Evolutionary conservation across 2,797 vertebrate genomes (phyloP).

Genomic region (Dryobates pubescens): DNA sequence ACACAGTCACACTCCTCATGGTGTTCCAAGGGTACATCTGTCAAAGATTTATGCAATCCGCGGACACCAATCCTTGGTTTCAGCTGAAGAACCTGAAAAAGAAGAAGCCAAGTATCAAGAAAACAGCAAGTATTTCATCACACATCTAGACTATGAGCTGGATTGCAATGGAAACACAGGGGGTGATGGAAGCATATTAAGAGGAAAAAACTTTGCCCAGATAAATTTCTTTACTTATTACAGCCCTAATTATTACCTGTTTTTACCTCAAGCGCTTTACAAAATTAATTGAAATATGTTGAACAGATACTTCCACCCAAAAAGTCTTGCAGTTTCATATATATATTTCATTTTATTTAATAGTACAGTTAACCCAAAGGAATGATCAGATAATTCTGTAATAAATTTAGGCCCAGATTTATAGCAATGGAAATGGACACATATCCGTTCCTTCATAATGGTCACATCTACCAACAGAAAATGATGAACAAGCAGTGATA

Average conservation of each 20-base stretch:
- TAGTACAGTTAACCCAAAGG: neutral
- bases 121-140: neutral
- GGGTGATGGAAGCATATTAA: neutral
- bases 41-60: conserved; percentile 92
- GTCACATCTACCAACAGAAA: neutral
- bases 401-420: neutral
- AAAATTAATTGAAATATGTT: conserved; percentile 21
- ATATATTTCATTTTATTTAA: neutral
- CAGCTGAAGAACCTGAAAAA: conserved; percentile 90
- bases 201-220: conserved; percentile 6
- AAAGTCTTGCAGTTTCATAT: conserved; percentile 23
- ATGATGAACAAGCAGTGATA: neutral
- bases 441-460: neutral
- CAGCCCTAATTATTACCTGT: conserved; percentile 1
- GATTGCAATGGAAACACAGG: neutral
- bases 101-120: conserved; percentile 41
- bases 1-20: conserved; percentile 96
- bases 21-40: conserved; percentile 94
- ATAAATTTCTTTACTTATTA: conserved; percentile 42
- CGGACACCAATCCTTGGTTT: conserved; percentile 87
- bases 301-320: neutral
- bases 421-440: neutral
- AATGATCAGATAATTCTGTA: neutral
- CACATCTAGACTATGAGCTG: neutral
- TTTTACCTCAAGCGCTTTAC: conserved; percentile 35